Conservation (phyloP, 2,888 invertebrate genomes). For the Torymus texanus region DNA sequence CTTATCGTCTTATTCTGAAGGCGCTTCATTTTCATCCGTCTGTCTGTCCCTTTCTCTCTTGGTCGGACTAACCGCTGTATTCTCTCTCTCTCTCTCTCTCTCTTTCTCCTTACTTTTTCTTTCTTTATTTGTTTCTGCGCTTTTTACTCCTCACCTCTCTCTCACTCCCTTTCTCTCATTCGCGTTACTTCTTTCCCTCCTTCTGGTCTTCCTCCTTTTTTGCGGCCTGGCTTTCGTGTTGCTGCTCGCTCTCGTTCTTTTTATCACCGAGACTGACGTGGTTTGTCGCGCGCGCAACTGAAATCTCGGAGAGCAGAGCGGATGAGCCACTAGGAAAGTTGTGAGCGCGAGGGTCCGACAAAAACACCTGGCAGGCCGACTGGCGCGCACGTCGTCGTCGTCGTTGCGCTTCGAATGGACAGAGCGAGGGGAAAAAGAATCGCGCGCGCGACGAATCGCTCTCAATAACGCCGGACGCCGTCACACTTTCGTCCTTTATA, state of each 20-base stretch:
- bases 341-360: neutral
- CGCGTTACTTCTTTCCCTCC: conserved; percentile 29
- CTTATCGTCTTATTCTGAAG: conserved; percentile 47
- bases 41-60: neutral
- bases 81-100: neutral
- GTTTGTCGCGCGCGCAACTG: conserved; percentile 50
- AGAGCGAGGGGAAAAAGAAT: conserved; percentile 39
- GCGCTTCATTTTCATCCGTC: conserved; percentile 46
- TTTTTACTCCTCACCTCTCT: conserved; percentile 30
- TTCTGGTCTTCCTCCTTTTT: conserved; percentile 11
- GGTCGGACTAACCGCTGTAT: neutral
- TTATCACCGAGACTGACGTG: conserved; percentile 43
- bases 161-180: conserved; percentile 17
- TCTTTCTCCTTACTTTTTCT: neutral
- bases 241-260: conserved; percentile 21
- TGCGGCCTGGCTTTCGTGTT: conserved; percentile 52
- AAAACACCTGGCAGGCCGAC: conserved; percentile 34
- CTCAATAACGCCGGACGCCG: conserved; percentile 37
- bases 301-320: conserved; percentile 33
- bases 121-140: conserved; percentile 27
- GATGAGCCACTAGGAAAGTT: conserved; percentile 24
- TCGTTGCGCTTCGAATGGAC: conserved; percentile 41
- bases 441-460: conserved; percentile 50
- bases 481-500: conserved; percentile 51
- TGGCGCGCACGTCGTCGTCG: conserved; percentile 48